Percentiles rank a stretch among this genome's conserved stretches.
These are phyloP conservation scores for Crotalus helleri DNA, from an alignment of 2,113 vertebrate genomes.

Conservation along the genomic window DNA sequence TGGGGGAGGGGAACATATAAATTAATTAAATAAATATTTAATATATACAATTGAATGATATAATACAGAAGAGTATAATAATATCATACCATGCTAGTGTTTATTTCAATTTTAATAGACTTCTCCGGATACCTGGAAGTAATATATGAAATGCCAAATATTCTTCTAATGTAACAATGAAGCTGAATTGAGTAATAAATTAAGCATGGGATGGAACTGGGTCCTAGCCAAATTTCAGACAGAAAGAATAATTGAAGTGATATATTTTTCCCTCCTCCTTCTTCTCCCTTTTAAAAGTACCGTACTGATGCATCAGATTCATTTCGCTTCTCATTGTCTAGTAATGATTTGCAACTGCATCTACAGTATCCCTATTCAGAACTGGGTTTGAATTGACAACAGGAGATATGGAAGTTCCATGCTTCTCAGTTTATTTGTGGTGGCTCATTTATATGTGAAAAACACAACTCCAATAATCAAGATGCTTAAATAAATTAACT, in stretches of 20 bases:
- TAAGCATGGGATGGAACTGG: neutral
- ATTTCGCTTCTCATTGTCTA: neutral
- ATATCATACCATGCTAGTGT: neutral
- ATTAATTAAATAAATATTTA: neutral
- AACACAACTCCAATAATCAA: neutral
- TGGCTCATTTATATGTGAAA: neutral
- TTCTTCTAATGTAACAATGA: neutral
- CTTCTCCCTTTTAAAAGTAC: neutral
- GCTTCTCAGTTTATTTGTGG: neutral
- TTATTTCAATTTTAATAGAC: neutral
- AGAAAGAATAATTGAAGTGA: neutral
- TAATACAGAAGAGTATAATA: neutral
- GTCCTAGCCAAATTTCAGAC: neutral
- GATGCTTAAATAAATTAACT: neutral
- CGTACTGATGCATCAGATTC: neutral
- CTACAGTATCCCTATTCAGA: neutral
- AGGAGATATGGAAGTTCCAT: neutral
- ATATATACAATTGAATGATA: neutral
- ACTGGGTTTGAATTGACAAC: neutral
- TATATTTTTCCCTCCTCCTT: neutral
- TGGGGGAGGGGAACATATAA: neutral
- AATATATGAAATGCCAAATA: too few species aligned
- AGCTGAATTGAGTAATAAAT: neutral
- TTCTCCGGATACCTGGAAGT: neutral
- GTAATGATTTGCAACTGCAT: neutral